A percentile compares a stretch with the other conserved stretches of the same genome.
phyloP scores from a whole-genome alignment of 2,113 vertebrate genomes.

The Vulpes vulpes region DNA sequence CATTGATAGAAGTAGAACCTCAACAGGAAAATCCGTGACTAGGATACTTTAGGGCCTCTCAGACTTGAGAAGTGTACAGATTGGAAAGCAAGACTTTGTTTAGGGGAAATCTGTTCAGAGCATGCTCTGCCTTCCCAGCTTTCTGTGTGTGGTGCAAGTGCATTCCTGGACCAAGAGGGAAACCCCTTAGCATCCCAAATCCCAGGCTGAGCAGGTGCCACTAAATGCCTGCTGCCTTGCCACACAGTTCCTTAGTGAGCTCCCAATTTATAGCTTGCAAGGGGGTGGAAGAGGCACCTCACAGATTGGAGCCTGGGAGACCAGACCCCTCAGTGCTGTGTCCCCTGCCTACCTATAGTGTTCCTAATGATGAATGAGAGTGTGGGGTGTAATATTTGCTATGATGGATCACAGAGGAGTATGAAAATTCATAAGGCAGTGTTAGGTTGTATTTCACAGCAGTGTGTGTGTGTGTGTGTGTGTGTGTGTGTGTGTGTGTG shows the following conservation, averaged over 20 bases:
- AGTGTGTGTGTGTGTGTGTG: neutral
- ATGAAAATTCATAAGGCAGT: conserved; percentile 76
- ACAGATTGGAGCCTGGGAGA: neutral
- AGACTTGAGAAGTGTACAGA: neutral
- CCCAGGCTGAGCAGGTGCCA: neutral
- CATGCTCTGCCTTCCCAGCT: neutral
- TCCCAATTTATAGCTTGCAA: neutral
- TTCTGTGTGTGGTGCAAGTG: accelerated
- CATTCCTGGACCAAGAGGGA: neutral
- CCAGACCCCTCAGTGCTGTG: neutral
- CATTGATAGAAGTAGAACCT: neutral
- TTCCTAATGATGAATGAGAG: conserved; percentile 42
- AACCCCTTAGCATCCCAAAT: accelerated
- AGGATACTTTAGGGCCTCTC: neutral
- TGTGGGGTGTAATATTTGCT: conserved; percentile 70
- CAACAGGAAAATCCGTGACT: neutral
- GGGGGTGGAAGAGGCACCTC: neutral
- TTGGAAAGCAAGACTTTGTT: neutral
- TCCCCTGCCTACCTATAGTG: conserved; percentile 43
- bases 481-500: conserved; percentile 47
- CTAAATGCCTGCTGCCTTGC: neutral
- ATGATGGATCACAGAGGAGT: conserved; percentile 73
- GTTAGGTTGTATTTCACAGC: conserved; percentile 72
- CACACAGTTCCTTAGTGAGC: neutral
- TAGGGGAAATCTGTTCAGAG: neutral